phyloP scores from a whole-genome alignment of 2,797 vertebrate genomes.

The Ibycter americanus region DNA sequence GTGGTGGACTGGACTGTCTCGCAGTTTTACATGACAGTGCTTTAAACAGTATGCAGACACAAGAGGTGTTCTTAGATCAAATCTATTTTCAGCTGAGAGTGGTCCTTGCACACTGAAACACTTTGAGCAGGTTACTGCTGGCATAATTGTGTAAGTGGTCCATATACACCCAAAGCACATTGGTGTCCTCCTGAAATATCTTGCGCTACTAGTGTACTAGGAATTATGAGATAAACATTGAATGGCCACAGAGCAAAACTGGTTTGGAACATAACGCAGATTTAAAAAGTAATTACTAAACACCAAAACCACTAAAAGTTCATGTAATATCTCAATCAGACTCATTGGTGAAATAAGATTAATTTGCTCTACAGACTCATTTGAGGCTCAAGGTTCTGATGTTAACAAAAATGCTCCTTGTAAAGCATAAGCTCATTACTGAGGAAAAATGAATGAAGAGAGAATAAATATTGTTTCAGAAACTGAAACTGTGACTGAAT shows the following conservation, averaged over 20 bases:
- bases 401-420: not conserved
- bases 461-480: not conserved
- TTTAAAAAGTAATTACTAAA: not conserved
- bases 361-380: not conserved
- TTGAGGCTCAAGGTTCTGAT: not conserved
- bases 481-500: not conserved
- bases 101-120: not conserved
- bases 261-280: not conserved
- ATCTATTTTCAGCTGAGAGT: not conserved
- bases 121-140: not conserved
- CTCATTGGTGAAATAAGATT: not conserved
- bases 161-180: not conserved
- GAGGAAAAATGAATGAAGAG: not conserved
- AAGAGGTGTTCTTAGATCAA: not conserved
- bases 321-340: not conserved
- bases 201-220: not conserved
- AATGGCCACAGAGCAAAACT: not conserved
- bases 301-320: not conserved
- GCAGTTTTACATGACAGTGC: not conserved
- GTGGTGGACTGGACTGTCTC: rapidly evolving
- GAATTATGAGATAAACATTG: not conserved
- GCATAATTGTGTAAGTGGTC: not conserved
- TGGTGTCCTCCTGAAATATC: not conserved
- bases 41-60: not conserved
- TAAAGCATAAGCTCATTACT: not conserved